These are phyloP conservation scores for Rhagonycha fulva DNA, from an alignment of 2,888 invertebrate species.

Conservation along the genomic window DNA sequence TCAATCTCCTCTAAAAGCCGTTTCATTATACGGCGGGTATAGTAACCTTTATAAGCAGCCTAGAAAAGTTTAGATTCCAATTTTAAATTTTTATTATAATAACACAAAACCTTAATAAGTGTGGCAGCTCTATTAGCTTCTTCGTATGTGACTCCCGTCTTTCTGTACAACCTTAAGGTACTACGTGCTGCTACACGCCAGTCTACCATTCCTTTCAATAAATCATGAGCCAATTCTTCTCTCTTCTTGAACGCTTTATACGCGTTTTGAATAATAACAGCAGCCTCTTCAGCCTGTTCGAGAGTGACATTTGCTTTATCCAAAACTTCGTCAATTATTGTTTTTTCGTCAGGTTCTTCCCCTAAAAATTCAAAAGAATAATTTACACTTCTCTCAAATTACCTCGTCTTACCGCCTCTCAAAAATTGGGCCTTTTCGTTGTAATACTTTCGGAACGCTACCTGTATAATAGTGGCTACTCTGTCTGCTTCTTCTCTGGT, in stretches of 20 bases:
- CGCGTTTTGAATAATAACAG: constrained; percentile 44
- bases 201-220: constrained; percentile 50
- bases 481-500: constrained; percentile 45
- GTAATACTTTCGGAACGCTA: constrained; percentile 40
- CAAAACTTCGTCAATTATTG: constrained; percentile 41
- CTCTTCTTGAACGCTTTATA: constrained; percentile 43
- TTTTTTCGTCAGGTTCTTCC: constrained; percentile 34
- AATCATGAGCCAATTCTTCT: constrained; percentile 41
- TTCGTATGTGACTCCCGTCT: constrained; percentile 49
- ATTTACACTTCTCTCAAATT: neutral
- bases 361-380: neutral
- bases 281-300: constrained; percentile 32
- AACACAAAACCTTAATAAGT: constrained; percentile 46
- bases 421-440: constrained; percentile 6
- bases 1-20: constrained; percentile 34
- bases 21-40: constrained; percentile 47
- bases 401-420: neutral
- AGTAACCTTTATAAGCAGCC: constrained; percentile 54
- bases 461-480: constrained; percentile 47
- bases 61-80: constrained; percentile 20
- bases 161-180: constrained; percentile 49
- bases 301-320: constrained; percentile 36
- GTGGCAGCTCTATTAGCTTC: constrained; percentile 53
- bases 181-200: constrained; percentile 53
- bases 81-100: neutral